phyloP scores from a whole-genome alignment of 2,113 vertebrate genomes.

The Cyanoderma ruficeps region DNA sequence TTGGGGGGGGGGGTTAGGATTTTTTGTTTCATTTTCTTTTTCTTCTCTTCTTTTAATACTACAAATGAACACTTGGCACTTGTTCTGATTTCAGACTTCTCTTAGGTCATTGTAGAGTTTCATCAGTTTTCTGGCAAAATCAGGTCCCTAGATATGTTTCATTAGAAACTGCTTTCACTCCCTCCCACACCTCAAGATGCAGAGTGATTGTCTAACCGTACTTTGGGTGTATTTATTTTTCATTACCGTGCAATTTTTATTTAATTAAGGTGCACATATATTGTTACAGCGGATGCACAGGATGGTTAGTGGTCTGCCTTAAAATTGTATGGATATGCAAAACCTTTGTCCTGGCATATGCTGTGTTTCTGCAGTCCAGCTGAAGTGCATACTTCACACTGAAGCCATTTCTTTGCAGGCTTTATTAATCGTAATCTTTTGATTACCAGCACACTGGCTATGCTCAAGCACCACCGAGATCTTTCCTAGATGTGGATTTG shows the following conservation, averaged over 20 bases:
- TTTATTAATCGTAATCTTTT: neutral
- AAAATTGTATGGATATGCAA: neutral
- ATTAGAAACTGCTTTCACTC: neutral
- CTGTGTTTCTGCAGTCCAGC: neutral
- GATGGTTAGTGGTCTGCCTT: neutral
- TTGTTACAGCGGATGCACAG: neutral
- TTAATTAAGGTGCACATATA: neutral
- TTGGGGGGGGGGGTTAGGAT: neutral
- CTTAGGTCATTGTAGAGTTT: neutral
- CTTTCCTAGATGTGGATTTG: neutral
- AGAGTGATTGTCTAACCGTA: neutral
- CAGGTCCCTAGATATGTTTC: neutral
- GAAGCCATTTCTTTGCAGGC: neutral
- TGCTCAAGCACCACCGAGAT: neutral
- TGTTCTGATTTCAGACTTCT: neutral
- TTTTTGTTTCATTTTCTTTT: neutral
- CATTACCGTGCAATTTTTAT: neutral
- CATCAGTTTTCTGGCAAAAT: constrained; percentile 29
- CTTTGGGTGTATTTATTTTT: neutral
- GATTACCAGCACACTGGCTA: neutral
- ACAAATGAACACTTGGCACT: neutral
- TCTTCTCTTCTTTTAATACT: neutral
- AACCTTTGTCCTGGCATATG: neutral
- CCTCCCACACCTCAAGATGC: neutral
- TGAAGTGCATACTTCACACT: rapidly evolving